Evolutionary conservation across 1,140 invertebrate genomes (phyloP).

Genomic region (Papilio xuthus): DNA sequence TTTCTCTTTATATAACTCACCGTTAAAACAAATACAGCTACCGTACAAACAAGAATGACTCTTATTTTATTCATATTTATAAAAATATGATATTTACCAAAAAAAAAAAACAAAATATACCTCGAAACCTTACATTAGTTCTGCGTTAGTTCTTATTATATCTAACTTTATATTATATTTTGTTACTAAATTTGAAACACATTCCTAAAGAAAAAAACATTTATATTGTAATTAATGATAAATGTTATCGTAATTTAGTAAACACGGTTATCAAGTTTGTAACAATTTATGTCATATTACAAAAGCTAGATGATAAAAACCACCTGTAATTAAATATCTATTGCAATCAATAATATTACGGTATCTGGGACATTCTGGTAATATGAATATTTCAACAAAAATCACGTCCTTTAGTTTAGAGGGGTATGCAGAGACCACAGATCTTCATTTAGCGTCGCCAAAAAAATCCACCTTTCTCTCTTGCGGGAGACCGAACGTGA

Average conservation of each 20-base stretch:
- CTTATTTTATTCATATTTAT: slow-evolving; percentile 33
- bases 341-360: not conserved
- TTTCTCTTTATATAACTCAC: slow-evolving; percentile 3
- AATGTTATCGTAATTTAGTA: slow-evolving; percentile 18
- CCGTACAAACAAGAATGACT: slow-evolving; percentile 16
- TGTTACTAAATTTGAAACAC: slow-evolving; percentile 27
- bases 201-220: not conserved
- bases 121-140: slow-evolving; percentile 27
- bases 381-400: too few species aligned
- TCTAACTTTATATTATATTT: slow-evolving; percentile 31
- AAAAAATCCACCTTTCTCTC: too few species aligned
- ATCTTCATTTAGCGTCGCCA: too few species aligned
- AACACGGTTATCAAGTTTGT: slow-evolving; percentile 23
- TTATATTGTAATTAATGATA: slow-evolving; percentile 25
- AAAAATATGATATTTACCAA: slow-evolving; percentile 30
- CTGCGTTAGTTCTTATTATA: slow-evolving; percentile 25
- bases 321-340: slow-evolving; percentile 30
- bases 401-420: too few species aligned
- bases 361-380: not conserved
- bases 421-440: too few species aligned
- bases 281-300: slow-evolving; percentile 25
- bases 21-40: slow-evolving; percentile 36
- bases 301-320: slow-evolving; percentile 15
- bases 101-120: slow-evolving; percentile 25
- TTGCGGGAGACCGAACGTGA: too few species aligned